Percentiles rank a stretch among this genome's conserved stretches.
Evolutionary conservation across 2,113 vertebrate species (phyloP).

Genomic region (Elaphurus davidianus): DNA sequence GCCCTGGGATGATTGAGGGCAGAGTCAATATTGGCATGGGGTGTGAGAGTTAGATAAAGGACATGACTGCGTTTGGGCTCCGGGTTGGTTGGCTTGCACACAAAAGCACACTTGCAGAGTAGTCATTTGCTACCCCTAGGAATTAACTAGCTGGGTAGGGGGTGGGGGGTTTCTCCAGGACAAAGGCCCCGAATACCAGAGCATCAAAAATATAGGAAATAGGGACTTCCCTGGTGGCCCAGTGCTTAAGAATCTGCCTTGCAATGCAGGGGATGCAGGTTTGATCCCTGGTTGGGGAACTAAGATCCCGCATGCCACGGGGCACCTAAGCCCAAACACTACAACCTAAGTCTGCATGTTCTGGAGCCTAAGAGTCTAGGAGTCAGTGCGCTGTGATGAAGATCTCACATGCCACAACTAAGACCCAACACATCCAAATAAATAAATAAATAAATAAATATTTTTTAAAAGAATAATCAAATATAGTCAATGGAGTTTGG

Average conservation of each 20-base stretch:
- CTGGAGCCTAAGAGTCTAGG: background rate
- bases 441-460: background rate
- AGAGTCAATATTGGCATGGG: background rate
- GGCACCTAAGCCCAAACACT: background rate
- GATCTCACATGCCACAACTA: background rate
- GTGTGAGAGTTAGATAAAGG: background rate
- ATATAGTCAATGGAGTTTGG: background rate
- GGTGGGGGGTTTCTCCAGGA: background rate
- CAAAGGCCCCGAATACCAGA: background rate
- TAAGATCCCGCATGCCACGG: background rate
- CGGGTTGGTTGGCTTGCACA: too few species aligned
- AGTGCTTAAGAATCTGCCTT: background rate
- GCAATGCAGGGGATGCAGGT: background rate
- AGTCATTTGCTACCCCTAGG: background rate
- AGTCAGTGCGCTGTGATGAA: rapidly evolving
- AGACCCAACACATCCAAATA: background rate
- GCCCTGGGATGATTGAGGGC: background rate
- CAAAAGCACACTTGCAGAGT: background rate
- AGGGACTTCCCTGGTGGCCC: background rate
- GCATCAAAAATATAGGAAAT: background rate
- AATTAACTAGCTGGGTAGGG: background rate
- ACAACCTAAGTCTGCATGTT: background rate
- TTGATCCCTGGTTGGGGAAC: background rate
- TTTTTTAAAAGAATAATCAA: background rate
- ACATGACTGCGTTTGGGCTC: background rate